These are phyloP conservation scores for Sebastes wilsoni DNA, from an alignment of 2,797 vertebrate species.

Conservation along the genomic window DNA sequence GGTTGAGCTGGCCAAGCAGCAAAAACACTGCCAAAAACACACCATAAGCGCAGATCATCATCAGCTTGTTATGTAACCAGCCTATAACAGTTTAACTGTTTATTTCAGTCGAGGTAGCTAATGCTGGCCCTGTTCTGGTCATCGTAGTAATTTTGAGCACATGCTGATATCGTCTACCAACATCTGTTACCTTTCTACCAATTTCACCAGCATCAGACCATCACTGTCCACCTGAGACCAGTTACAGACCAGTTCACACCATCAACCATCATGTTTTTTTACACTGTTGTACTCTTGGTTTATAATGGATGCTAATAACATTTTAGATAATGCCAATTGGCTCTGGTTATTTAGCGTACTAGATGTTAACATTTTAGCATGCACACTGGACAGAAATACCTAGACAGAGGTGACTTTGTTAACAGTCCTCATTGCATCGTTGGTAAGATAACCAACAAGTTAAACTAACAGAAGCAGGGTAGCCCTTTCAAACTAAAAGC, in stretches of 20 bases:
- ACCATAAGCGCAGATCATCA: neutral
- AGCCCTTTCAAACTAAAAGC: neutral
- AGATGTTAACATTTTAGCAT: neutral
- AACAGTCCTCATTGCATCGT: neutral
- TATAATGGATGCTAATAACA: neutral
- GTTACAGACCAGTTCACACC: neutral
- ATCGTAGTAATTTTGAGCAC: too few relatives aligned
- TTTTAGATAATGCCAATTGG: neutral
- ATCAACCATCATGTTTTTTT: neutral
- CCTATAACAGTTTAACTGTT: neutral
- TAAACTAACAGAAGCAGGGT: neutral
- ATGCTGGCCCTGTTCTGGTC: neutral
- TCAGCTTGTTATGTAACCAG: neutral
- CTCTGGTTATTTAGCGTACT: neutral
- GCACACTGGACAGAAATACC: slow-evolving; percentile 3
- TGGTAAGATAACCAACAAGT: neutral
- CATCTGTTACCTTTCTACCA: neutral
- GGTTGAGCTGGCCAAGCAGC: neutral
- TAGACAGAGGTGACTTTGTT: neutral
- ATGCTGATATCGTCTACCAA: neutral
- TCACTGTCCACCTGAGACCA: neutral
- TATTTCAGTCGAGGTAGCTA: neutral
- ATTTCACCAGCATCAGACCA: neutral
- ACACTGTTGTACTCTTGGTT: neutral
- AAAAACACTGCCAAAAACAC: neutral